These are phyloP conservation scores for Phocides pigmalion DNA, from an alignment of 1,140 invertebrate species.

Conservation along the genomic window DNA sequence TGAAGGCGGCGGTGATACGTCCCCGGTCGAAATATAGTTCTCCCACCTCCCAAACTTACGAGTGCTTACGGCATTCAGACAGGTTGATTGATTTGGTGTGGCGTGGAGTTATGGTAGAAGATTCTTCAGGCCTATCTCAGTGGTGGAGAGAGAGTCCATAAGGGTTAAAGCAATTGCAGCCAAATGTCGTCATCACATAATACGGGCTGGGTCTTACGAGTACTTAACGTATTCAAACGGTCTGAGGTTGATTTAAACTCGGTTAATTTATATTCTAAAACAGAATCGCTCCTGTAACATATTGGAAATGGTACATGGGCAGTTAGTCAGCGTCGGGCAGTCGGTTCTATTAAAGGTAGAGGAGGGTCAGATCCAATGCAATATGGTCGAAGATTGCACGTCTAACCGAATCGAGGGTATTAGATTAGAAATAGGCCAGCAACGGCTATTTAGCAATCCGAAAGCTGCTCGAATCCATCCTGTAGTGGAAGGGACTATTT, in stretches of 20 bases:
- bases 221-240: conserved; percentile 42
- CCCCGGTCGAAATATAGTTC: too few relatives aligned
- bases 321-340: conserved; percentile 60
- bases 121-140: too few relatives aligned
- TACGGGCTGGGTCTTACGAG: background rate
- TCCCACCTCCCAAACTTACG: too few relatives aligned
- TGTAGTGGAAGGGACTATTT: background rate
- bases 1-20: too few relatives aligned
- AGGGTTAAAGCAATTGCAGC: too few relatives aligned
- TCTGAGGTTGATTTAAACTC: conserved; percentile 43
- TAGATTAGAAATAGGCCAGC: conserved; percentile 64
- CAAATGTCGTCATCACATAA: background rate
- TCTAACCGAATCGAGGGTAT: conserved; percentile 56
- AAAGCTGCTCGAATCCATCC: conserved; percentile 48
- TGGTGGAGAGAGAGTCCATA: too few relatives aligned
- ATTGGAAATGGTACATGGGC: conserved; percentile 54
- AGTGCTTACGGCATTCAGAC: too few relatives aligned
- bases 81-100: too few relatives aligned
- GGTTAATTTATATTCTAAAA: conserved; percentile 59
- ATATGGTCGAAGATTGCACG: conserved; percentile 58
- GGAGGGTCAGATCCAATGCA: conserved; percentile 29
- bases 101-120: too few relatives aligned
- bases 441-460: conserved; percentile 61
- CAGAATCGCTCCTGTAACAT: conserved; percentile 51
- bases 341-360: conserved; percentile 52